A percentile compares a stretch with the other conserved stretches of the same genome.
These are phyloP conservation scores for Zaprionus obscuricornis DNA, from an alignment of 2,888 invertebrate genomes.

Conservation along the genomic window DNA sequence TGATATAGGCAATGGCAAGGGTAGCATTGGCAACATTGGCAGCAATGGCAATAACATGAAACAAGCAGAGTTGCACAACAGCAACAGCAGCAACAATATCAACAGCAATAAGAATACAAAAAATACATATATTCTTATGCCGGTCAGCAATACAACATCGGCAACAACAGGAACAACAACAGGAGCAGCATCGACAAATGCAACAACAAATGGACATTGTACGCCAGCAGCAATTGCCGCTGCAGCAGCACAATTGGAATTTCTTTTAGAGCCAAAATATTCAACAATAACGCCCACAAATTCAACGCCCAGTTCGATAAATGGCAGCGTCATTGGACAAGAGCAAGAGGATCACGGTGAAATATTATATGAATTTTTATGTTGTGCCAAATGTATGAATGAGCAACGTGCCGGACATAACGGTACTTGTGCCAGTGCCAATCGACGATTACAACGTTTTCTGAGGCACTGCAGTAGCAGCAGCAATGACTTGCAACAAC, in stretches of 20 bases:
- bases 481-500: no score
- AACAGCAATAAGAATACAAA: no score
- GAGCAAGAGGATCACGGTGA: conserved; percentile 69
- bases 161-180: conserved; percentile 3
- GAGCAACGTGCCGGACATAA: conserved; percentile 60
- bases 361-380: conserved; percentile 83
- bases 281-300: conserved; percentile 63
- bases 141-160: no score
- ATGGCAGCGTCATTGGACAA: conserved; percentile 14
- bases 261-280: conserved; percentile 81
- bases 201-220: conserved; percentile 6
- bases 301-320: conserved; percentile 22
- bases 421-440: conserved; percentile 42
- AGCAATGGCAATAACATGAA: no score
- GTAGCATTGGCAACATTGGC: no score
- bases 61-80: no score
- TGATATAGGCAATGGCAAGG: no score
- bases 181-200: not conserved
- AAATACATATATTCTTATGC: no score
- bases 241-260: conserved; percentile 58
- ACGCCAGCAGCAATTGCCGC: conserved; percentile 52
- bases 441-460: conserved; percentile 67
- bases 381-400: conserved; percentile 84
- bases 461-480: conserved; percentile 63
- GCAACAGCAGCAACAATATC: conserved; percentile 5